Evolutionary conservation across 2,797 vertebrate species (phyloP).

Genomic region (Ammospiza maritima): DNA sequence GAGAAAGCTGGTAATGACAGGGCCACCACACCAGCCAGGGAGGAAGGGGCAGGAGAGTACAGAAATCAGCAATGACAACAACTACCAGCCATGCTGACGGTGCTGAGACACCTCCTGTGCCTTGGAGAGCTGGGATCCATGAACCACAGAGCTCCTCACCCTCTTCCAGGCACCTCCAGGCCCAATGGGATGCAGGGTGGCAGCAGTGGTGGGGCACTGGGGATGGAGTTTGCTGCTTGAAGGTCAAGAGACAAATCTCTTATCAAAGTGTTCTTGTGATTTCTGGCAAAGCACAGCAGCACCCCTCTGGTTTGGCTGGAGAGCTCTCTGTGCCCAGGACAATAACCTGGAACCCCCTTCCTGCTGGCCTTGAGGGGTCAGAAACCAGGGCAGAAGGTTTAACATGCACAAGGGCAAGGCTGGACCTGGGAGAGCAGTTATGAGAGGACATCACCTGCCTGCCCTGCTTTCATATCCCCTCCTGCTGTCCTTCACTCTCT

Average conservation of each 20-base stretch:
- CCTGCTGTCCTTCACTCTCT: neutral
- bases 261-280: neutral
- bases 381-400: neutral
- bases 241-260: neutral
- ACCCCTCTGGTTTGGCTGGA: neutral
- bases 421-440: neutral
- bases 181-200: neutral
- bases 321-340: neutral
- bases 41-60: slow-evolving; percentile 3
- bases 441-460: neutral
- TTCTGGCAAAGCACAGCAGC: neutral
- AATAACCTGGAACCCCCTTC: neutral
- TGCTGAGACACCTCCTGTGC: neutral
- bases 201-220: neutral
- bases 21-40: slow-evolving; percentile 59
- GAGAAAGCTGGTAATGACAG: slow-evolving; percentile 67
- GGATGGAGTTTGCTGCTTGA: neutral
- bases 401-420: neutral
- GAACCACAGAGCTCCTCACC: slow-evolving; percentile 7
- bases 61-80: neutral
- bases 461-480: neutral
- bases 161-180: neutral
- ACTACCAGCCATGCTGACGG: neutral
- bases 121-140: neutral
- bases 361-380: neutral